A percentile compares a stretch with the other conserved stretches of the same genome.
Conservation (phyloP, 2,888 invertebrate genomes). For the Drosophila stalkeri region DNA sequence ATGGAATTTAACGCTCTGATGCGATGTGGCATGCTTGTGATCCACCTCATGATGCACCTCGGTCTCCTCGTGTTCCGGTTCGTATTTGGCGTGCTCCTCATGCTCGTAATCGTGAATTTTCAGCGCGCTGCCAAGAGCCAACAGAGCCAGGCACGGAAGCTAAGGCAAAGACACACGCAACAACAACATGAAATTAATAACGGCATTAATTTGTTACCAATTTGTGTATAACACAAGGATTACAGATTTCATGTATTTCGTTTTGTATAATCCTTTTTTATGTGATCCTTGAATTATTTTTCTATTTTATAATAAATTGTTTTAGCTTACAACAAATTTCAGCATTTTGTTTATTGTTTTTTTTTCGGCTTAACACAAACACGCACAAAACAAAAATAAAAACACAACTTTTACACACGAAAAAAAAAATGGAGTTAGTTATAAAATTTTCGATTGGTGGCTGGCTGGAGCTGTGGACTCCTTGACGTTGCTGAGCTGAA, state of each 20-base stretch:
- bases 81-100: slow-evolving; percentile 66
- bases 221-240: not conserved
- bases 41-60: slow-evolving; percentile 87
- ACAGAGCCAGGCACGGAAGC: slow-evolving; percentile 72
- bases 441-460: not conserved
- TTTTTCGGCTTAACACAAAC: slow-evolving; percentile 25
- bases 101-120: slow-evolving; percentile 82
- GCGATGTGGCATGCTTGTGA: slow-evolving; percentile 89
- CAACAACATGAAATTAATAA: slow-evolving; percentile 14
- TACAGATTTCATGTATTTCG: not conserved
- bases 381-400: slow-evolving; percentile 24
- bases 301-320: not conserved
- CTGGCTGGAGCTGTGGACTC: slow-evolving; percentile 62
- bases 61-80: slow-evolving; percentile 85
- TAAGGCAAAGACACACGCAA: slow-evolving; percentile 37
- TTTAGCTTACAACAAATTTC: slow-evolving; percentile 82
- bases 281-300: not conserved
- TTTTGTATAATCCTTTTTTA: not conserved
- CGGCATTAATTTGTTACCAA: not conserved
- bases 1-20: slow-evolving; percentile 89
- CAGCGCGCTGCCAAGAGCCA: slow-evolving; percentile 64
- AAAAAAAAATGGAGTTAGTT: not conserved
- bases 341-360: slow-evolving; percentile 66
- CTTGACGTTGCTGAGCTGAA: slow-evolving; percentile 80
- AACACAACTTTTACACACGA: slow-evolving; percentile 7